phyloP scores from a whole-genome alignment of 1,140 invertebrate species.

The Amphibalanus amphitrite region DNA sequence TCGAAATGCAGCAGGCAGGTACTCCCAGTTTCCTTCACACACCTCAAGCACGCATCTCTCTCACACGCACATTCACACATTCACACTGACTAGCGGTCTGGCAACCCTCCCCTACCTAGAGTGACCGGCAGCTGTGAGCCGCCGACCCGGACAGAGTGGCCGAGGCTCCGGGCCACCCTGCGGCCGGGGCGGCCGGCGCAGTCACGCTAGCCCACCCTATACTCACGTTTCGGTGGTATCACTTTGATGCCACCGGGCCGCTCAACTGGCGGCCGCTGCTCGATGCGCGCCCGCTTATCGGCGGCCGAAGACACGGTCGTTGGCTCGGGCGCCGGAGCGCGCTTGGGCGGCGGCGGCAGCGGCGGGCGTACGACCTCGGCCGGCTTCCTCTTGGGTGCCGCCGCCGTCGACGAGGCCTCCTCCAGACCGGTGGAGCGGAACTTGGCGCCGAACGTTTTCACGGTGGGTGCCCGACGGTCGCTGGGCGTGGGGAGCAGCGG shows the following conservation, averaged over 20 bases:
- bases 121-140: background rate
- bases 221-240: conserved; percentile 2
- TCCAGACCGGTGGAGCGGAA: conserved; percentile 1
- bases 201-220: background rate
- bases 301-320: background rate
- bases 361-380: too few species aligned
- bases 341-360: too few species aligned
- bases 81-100: too few species aligned
- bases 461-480: background rate
- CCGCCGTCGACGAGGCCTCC: background rate
- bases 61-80: too few species aligned
- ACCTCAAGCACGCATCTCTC: too few species aligned
- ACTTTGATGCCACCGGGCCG: background rate
- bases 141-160: background rate
- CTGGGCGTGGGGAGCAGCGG: too few species aligned
- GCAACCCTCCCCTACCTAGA: too few species aligned
- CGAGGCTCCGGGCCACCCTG: background rate
- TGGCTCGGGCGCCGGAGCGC: too few species aligned
- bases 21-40: too few species aligned
- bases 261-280: background rate
- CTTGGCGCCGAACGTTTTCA: conserved; percentile 1
- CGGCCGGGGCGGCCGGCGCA: too few species aligned
- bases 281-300: background rate
- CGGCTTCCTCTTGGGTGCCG: background rate
- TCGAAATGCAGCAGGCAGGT: too few species aligned